phyloP scores from a whole-genome alignment of 2,888 invertebrate species.

The Mantis religiosa region DNA sequence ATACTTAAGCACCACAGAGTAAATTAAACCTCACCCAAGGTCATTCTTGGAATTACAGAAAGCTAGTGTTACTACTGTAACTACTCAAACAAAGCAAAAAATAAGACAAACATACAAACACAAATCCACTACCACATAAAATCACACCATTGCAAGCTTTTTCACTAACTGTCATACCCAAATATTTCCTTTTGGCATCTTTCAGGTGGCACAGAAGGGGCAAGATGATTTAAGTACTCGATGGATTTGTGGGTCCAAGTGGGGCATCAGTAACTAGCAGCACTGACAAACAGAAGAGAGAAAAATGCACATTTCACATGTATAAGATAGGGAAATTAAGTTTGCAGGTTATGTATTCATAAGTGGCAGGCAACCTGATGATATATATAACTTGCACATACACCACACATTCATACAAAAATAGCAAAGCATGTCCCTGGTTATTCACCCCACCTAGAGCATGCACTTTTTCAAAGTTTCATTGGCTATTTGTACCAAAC shows the following conservation, averaged over 20 bases:
- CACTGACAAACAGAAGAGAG: not conserved
- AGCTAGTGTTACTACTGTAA: too few relatives aligned
- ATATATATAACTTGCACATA: not conserved
- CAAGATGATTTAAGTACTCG: not conserved
- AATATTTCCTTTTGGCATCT: not conserved
- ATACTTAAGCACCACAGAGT: too few relatives aligned
- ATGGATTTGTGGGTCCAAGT: not conserved
- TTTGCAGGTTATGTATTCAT: not conserved
- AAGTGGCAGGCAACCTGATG: not conserved
- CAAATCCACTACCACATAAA: not conserved
- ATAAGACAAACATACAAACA: not conserved
- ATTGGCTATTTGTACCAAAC: not conserved
- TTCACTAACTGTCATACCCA: not conserved
- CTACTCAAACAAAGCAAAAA: too few relatives aligned
- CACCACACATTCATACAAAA: not conserved
- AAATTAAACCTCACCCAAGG: too few relatives aligned
- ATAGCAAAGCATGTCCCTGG: constrained; percentile 4
- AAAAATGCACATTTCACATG: not conserved
- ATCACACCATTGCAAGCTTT: not conserved
- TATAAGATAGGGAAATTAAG: not conserved
- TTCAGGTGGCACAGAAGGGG: not conserved
- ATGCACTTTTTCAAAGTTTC: not conserved
- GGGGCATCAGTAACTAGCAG: not conserved
- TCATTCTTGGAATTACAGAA: too few relatives aligned
- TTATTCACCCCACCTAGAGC: not conserved